These are phyloP conservation scores for Dugesia japonica DNA, from an alignment of 2,888 invertebrate species.

Conservation along the genomic window DNA sequence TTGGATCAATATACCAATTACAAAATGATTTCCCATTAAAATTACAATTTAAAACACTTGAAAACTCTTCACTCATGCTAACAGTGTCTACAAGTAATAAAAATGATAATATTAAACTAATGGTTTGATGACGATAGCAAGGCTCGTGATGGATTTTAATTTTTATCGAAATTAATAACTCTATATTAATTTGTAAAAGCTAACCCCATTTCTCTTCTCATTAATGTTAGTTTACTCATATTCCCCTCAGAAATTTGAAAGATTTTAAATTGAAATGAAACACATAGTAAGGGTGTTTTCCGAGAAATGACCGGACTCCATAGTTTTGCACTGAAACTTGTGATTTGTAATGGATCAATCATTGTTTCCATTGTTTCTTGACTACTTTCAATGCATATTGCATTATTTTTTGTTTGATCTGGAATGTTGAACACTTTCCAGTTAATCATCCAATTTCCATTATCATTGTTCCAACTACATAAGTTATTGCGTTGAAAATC, in stretches of 20 bases:
- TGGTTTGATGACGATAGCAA: no score
- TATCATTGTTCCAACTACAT: neutral
- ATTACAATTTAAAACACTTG: neutral
- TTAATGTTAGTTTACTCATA: neutral
- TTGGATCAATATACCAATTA: constrained; percentile 20
- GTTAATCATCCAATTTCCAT: neutral
- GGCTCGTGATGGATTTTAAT: no score
- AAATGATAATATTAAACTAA: no score
- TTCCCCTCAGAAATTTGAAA: neutral
- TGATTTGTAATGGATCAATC: neutral
- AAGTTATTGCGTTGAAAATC: neutral
- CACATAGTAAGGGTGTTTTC: neutral
- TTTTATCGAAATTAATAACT: neutral
- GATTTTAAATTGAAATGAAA: neutral
- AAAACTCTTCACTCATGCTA: no score
- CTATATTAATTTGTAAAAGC: neutral
- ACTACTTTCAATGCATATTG: neutral
- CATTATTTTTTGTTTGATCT: neutral
- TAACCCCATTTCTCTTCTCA: constrained; percentile 8
- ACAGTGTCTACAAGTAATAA: no score
- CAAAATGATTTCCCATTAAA: neutral
- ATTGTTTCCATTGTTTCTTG: neutral
- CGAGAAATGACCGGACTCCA: constrained; percentile 29
- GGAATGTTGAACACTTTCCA: neutral
- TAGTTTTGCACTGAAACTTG: neutral